These are phyloP conservation scores for Clanis bilineata DNA, from an alignment of 2,888 invertebrate genomes.

Conservation along the genomic window DNA sequence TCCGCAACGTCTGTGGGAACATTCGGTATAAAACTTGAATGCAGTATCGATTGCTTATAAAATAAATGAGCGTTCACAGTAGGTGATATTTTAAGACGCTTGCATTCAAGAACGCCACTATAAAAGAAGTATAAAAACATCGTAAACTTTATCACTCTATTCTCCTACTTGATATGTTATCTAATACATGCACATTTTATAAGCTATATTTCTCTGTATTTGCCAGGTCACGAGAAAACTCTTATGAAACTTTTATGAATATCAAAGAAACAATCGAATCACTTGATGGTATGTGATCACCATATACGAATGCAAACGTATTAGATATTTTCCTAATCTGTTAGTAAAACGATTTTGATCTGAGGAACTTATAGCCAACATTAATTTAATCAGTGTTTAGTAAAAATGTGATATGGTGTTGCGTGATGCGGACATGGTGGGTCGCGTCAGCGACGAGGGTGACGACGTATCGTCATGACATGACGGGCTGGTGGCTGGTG, in stretches of 20 bases:
- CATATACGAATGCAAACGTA: background rate
- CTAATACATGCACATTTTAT: background rate
- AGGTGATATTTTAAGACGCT: background rate
- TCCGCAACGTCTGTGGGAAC: background rate
- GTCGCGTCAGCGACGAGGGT: too few relatives aligned
- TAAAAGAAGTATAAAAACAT: background rate
- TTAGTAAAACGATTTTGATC: too few relatives aligned
- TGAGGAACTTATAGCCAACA: too few relatives aligned
- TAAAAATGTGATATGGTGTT: too few relatives aligned
- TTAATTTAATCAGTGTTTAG: too few relatives aligned
- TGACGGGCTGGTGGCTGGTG: too few relatives aligned
- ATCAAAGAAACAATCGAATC: background rate
- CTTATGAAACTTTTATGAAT: background rate
- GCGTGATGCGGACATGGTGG: too few relatives aligned
- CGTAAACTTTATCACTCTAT: background rate
- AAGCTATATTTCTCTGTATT: background rate
- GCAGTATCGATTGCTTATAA: background rate
- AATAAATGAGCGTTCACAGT: background rate
- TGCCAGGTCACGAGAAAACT: background rate
- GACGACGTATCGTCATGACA: too few relatives aligned
- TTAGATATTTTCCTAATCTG: too few relatives aligned
- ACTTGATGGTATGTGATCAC: background rate
- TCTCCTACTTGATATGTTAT: background rate
- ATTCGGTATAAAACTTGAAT: too few relatives aligned
- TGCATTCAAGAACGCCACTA: background rate